Evolutionary conservation across 2,888 invertebrate species (phyloP).

Genomic region (Ornithoptera alexandrae): DNA sequence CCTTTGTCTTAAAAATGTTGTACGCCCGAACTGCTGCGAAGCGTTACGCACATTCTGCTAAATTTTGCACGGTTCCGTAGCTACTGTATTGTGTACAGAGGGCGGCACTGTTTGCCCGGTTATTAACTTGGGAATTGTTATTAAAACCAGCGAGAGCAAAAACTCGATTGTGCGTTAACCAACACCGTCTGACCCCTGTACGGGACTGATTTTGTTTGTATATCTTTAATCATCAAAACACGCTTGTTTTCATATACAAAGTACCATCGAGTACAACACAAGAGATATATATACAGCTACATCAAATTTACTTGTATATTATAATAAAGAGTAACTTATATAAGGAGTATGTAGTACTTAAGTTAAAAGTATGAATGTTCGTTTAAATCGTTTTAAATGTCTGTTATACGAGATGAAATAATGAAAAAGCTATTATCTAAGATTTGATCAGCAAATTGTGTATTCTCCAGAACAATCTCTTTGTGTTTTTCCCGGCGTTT

Average conservation of each 20-base stretch:
- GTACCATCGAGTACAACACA: neutral
- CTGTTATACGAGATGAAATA: no score
- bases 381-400: no score
- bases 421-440: no score
- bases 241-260: neutral
- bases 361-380: no score
- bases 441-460: no score
- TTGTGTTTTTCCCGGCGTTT: no score
- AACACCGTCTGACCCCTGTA: conserved; percentile 18
- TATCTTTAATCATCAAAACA: conserved; percentile 24
- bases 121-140: conserved; percentile 64
- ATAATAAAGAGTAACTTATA: no score
- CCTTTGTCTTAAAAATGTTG: conserved; percentile 7
- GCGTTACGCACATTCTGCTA: conserved; percentile 39
- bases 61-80: conserved; percentile 53
- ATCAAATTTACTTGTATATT: no score
- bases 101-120: conserved; percentile 50
- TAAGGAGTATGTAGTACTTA: no score
- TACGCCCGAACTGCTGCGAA: conserved; percentile 3
- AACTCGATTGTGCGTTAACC: conserved; percentile 26
- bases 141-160: conserved; percentile 51
- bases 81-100: conserved; percentile 52
- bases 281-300: no score
- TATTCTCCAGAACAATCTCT: no score
- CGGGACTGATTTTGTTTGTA: conserved; percentile 19